A percentile compares a stretch with the other conserved stretches of the same genome.
Conservation (phyloP, 2,888 invertebrate species). For the Harpalus rubripes region DNA sequence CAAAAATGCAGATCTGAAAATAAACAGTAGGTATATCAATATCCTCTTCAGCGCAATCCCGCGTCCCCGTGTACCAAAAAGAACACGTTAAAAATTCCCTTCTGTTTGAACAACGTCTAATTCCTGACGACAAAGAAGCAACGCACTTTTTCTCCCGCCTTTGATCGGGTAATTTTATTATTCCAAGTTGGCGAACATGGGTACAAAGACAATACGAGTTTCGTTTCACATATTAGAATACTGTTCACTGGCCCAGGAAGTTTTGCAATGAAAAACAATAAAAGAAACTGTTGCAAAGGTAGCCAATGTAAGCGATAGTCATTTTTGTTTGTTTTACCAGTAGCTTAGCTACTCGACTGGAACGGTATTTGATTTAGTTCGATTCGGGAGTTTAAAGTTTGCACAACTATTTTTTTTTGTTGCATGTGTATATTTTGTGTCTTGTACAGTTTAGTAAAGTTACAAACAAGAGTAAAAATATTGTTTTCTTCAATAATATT, state of each 20-base stretch:
- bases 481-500: no score
- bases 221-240: slow-evolving; percentile 64
- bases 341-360: slow-evolving; percentile 53
- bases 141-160: slow-evolving; percentile 67
- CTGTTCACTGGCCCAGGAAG: slow-evolving; percentile 38
- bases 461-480: no score
- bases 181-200: slow-evolving; percentile 71
- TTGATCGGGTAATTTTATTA: slow-evolving; percentile 73
- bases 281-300: slow-evolving; percentile 59
- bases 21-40: slow-evolving; percentile 48
- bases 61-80: slow-evolving; percentile 22
- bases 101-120: slow-evolving; percentile 65
- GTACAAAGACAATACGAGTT: slow-evolving; percentile 64
- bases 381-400: slow-evolving; percentile 13
- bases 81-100: slow-evolving; percentile 60
- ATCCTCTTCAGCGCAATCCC: slow-evolving; percentile 40
- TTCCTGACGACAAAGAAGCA: slow-evolving; percentile 66
- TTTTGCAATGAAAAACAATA: slow-evolving; percentile 51
- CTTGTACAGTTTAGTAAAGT: no score
- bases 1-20: slow-evolving; percentile 61
- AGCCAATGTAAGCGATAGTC: slow-evolving; percentile 57
- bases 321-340: slow-evolving; percentile 50
- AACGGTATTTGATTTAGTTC: slow-evolving; percentile 40
- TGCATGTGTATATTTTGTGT: neutral
- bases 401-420: neutral